phyloP scores from a whole-genome alignment of 2,797 vertebrate genomes.

The Neoniphon sammara region DNA sequence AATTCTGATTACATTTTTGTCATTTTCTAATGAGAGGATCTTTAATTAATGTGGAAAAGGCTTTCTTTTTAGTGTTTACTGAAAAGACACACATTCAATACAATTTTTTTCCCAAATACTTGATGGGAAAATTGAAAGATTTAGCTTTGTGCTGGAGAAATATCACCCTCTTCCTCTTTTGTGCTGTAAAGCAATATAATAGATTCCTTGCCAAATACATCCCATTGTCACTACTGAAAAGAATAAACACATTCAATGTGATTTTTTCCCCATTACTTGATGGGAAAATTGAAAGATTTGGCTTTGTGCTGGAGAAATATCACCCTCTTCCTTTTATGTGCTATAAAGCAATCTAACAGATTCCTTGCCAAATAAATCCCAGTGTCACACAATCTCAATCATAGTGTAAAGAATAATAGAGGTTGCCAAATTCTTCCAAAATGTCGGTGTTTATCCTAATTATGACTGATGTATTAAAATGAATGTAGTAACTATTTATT shows the following conservation, averaged over 20 bases:
- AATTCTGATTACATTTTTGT: constrained; percentile 22
- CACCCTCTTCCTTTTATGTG: not conserved
- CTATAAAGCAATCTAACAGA: not conserved
- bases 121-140: not conserved
- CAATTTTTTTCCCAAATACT: constrained; percentile 6
- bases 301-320: not conserved
- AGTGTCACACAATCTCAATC: too few relatives aligned
- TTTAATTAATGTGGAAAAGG: not conserved
- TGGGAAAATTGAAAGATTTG: not conserved
- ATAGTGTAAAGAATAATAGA: not conserved
- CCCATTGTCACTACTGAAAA: not conserved
- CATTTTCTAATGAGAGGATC: constrained; percentile 20
- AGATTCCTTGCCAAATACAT: too few relatives aligned
- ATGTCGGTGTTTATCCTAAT: not conserved
- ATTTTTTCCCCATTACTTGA: constrained; percentile 4
- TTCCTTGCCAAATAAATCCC: too few relatives aligned
- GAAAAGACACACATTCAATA: not conserved
- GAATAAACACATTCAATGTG: constrained; percentile 23
- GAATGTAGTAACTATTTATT: constrained; percentile 22
- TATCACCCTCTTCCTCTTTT: not conserved
- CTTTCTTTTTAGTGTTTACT: not conserved
- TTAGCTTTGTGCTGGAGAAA: not conserved
- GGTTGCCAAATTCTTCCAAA: constrained; percentile 11
- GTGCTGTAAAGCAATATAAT: not conserved
- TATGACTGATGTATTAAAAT: constrained; percentile 2